Percentiles rank a stretch among this genome's conserved stretches.
phyloP scores from a whole-genome alignment of 2,113 vertebrate species.

The Albula goreensis region DNA sequence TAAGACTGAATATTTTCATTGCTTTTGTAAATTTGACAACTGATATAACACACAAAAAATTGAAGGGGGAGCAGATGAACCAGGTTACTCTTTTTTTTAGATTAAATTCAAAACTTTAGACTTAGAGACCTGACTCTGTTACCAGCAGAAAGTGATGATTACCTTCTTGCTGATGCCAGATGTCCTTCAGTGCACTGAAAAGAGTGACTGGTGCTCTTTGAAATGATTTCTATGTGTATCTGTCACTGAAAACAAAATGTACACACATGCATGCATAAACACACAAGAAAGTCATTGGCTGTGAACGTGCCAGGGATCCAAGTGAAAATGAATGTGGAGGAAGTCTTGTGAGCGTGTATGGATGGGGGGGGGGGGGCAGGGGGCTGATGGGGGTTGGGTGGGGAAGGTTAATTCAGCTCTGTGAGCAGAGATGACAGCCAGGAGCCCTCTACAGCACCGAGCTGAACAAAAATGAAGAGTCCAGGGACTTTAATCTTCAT shows the following conservation, averaged over 20 bases:
- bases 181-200: no score
- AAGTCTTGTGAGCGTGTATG: no score
- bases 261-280: no score
- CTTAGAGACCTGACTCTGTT: not conserved
- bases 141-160: not conserved
- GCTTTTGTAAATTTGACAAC: no score
- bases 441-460: slow-evolving; percentile 22
- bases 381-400: slow-evolving; percentile 21
- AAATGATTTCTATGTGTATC: no score
- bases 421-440: slow-evolving; percentile 50
- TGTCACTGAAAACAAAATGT: no score
- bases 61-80: slow-evolving; percentile 48
- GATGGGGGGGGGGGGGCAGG: slow-evolving; percentile 24
- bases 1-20: no score
- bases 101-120: not conserved
- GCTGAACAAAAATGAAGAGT: slow-evolving; percentile 35
- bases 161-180: no score
- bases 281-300: no score
- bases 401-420: slow-evolving; percentile 59
- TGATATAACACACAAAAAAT: slow-evolving; percentile 22
- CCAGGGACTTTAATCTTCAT: slow-evolving; percentile 45
- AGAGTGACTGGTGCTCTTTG: no score
- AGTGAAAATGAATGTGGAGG: no score
- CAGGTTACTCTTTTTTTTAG: slow-evolving; percentile 18
- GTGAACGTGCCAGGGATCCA: no score